phyloP scores from a whole-genome alignment of 1,140 invertebrate species.

The silkworm (Bombyx mori) region ASM3026992v2 NC_085133.1:3727501-3728000 shows the following conservation, averaged over 20 bases:
- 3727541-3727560: constrained; percentile 64
- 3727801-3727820: constrained; percentile 61
- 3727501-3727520: constrained; percentile 71
- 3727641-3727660: constrained; percentile 55
- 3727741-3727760: constrained; percentile 67
- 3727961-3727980: constrained; percentile 48
- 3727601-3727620: constrained; percentile 37
- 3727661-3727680: constrained; percentile 62
- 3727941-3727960: constrained; percentile 37
- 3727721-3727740: constrained; percentile 61
- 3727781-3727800: constrained; percentile 53
- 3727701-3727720: constrained; percentile 52
- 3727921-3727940: constrained; percentile 39
- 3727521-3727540: constrained; percentile 68
- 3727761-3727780: constrained; percentile 60
- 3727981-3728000: constrained; percentile 63
- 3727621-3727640: constrained; percentile 61
- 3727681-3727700: constrained; percentile 57
- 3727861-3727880: constrained; percentile 70
- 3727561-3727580: constrained; percentile 51
- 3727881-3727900: constrained; percentile 64
- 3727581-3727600: constrained; percentile 44
- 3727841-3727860: constrained; percentile 62
- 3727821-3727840: constrained; percentile 68
- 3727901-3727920: constrained; percentile 41